Evolutionary conservation across 2,888 invertebrate genomes (phyloP), one percentile per base, ranked within the genome.

Genomic region (Drosophila atroscutellata): DNA sequence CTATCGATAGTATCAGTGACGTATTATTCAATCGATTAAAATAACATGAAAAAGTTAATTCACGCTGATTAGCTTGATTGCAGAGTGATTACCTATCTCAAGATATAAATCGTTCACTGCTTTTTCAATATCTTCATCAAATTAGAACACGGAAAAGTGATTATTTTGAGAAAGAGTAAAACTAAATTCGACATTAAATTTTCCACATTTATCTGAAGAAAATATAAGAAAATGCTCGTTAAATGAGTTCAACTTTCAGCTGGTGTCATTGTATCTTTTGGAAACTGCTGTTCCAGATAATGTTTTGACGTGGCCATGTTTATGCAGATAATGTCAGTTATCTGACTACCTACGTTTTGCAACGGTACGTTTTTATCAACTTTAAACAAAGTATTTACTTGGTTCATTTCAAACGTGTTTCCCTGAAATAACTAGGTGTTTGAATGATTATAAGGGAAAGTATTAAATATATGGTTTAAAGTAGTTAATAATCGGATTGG

Each of bases 401-500:
- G 24, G 9, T 30, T 63, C 55, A 58, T 20, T 9, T 36, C 54
- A 62, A 70, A 64, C 61, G n/a, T 45, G 13, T 42, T 69, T 49
- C 34, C 49, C 52, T 7, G 39, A 59, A 65, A 80, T 56, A 55
- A 64, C 15, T 32, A 32, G 42, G 34, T 42, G 15, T 42, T 34
- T 11, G 1, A n/a, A 7, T 28, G 15, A 39, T 28, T 55, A 28
- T 47, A 20, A 32, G 9, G 6, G 11, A 39, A 45, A 36, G 15
- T 30, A 51, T 8, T 24, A 45, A 15, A 45, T 45, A 45, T 24
- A 15, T 0, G 15, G 24, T 15, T 45, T 45, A 24, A 24, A 15
- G 24, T 15, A 15, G 45, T 13, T 51, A 45, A 62, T 52, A 70
- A 60, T 64, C 57, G 49, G 50, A 26, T 55, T 66, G 36, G 49